These are phyloP conservation scores for Osmerus eperlanus DNA, from an alignment of 2,113 vertebrate species.

Conservation along the genomic window DNA sequence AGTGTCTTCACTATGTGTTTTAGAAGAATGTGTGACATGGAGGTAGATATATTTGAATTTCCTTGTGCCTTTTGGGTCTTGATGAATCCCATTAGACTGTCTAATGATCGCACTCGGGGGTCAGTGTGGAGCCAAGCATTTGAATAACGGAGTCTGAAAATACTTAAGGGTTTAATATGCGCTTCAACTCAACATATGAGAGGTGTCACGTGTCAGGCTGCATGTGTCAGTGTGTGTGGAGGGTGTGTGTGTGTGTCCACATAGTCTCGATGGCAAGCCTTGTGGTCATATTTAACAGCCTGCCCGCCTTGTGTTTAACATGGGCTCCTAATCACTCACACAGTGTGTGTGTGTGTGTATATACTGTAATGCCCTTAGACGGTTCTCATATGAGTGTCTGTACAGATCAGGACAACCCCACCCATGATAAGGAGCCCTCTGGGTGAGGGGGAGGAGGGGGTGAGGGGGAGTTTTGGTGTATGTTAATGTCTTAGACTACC, in stretches of 20 bases:
- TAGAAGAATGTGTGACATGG: no score
- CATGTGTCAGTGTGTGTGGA: slow-evolving; percentile 40
- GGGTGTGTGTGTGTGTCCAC: slow-evolving; percentile 9
- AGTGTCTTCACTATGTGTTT: slow-evolving; percentile 18
- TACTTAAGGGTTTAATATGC: slow-evolving; percentile 44
- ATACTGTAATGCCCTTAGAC: slow-evolving; percentile 81
- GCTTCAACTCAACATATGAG: slow-evolving; percentile 53
- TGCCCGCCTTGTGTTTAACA: slow-evolving; percentile 76
- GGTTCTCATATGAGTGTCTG: slow-evolving; percentile 81
- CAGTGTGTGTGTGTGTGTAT: slow-evolving; percentile 69
- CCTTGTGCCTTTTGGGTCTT: slow-evolving; percentile 20
- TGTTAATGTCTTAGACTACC: slow-evolving; percentile 41
- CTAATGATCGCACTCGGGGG: slow-evolving; percentile 33
- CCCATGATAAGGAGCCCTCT: slow-evolving; percentile 68
- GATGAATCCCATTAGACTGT: slow-evolving; percentile 30
- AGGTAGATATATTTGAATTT: slow-evolving; percentile 19
- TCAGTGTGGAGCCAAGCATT: slow-evolving; percentile 49
- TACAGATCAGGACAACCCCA: slow-evolving; percentile 73
- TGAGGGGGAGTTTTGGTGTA: slow-evolving; percentile 33
- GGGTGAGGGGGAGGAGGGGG: slow-evolving; percentile 46
- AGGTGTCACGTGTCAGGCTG: slow-evolving; percentile 63
- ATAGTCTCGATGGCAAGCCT: slow-evolving; percentile 52
- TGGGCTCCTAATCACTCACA: slow-evolving; percentile 83
- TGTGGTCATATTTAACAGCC: slow-evolving; percentile 62
- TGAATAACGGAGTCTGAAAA: slow-evolving; percentile 58